These are phyloP conservation scores for Caenorhabditis auriculariae DNA, from an alignment of 2,888 invertebrate species.

Conservation along the genomic window DNA sequence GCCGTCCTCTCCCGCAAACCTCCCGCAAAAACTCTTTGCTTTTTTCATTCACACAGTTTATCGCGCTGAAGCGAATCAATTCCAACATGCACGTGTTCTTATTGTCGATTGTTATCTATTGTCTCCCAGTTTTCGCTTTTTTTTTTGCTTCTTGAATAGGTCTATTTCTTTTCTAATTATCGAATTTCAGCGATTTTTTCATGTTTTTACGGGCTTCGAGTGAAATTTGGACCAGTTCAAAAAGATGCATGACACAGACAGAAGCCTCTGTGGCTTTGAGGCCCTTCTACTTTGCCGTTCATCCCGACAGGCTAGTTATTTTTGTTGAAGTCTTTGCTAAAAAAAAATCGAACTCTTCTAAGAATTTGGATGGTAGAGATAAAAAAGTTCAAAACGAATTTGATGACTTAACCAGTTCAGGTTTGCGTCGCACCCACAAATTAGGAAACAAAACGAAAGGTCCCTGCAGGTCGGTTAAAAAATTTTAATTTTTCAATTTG, in stretches of 20 bases:
- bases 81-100: too few relatives aligned
- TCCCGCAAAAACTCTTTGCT: too few relatives aligned
- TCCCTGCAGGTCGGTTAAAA: slow-evolving; percentile 47
- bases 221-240: slow-evolving; percentile 18
- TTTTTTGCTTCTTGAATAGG: slow-evolving; percentile 4
- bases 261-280: slow-evolving; percentile 63
- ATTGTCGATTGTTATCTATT: background rate
- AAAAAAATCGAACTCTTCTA: too few relatives aligned
- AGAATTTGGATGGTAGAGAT: background rate
- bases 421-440: slow-evolving; percentile 65
- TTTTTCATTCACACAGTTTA: too few relatives aligned
- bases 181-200: background rate
- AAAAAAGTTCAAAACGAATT: background rate
- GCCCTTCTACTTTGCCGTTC: slow-evolving; percentile 67
- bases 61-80: too few relatives aligned
- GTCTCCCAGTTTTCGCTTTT: background rate
- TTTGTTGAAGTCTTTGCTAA: too few relatives aligned
- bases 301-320: slow-evolving; percentile 64
- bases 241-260: slow-evolving; percentile 16
- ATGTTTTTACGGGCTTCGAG: background rate
- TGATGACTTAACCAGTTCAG: too few relatives aligned
- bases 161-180: background rate
- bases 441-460: slow-evolving; percentile 56
- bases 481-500: background rate
- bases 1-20: too few relatives aligned